Conservation (phyloP, 2,797 vertebrate species). For the Anguilla pacifica region DNA sequence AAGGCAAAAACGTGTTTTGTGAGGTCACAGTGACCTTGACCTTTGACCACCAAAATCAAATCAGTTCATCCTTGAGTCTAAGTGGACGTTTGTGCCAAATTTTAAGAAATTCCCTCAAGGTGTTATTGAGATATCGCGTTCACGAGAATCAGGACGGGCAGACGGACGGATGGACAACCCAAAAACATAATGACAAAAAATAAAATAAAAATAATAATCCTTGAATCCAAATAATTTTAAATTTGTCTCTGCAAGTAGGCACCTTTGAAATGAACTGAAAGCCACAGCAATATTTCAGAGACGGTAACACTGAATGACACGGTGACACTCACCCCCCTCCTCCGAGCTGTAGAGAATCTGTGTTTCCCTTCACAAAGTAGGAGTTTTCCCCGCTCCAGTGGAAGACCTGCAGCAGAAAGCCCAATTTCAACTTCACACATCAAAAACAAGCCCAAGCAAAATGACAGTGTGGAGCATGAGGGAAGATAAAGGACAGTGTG, state of each 20-base stretch:
- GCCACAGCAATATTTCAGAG: neutral
- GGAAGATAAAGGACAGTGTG: constrained; percentile 42
- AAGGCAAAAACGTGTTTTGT: no score
- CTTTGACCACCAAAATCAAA: no score
- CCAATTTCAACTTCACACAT: neutral
- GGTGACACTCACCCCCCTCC: constrained; percentile 85
- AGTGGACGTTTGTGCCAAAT: no score
- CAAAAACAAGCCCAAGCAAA: neutral
- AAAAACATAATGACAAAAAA: no score
- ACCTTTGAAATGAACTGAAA: neutral
- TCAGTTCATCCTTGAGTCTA: no score
- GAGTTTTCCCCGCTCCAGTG: constrained; percentile 98
- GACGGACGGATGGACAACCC: no score
- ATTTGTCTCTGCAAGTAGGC: neutral
- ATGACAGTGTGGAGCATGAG: neutral
- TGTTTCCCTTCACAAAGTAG: constrained; percentile 96
- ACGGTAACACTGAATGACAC: neutral
- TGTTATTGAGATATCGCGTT: no score
- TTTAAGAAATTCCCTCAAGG: no score
- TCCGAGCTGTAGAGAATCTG: constrained; percentile 91
- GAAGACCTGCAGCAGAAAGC: constrained; percentile 75
- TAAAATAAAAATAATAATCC: neutral
- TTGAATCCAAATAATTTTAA: neutral
- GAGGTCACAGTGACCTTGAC: no score
- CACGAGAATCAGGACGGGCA: no score